Base-by-base conservation (phyloP, 2,113 vertebrate genomes). In the Brachirus orientalis region DNA sequence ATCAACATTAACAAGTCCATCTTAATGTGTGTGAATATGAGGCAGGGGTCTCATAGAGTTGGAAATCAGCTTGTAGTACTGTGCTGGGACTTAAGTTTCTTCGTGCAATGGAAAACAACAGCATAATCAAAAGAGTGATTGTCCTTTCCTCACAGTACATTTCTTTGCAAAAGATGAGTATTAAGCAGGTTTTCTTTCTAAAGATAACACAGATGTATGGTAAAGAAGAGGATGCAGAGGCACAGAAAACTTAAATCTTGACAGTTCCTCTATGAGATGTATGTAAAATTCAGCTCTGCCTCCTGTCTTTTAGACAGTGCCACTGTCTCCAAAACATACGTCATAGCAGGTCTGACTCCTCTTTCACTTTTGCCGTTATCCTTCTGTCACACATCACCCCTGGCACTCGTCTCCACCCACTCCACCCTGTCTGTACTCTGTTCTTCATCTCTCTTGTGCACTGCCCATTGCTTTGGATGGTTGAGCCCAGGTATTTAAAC, bases 141-240 rank as follows among this genome's bases (percentile, higher is more conserved):
- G 28, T 61, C 69, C 68, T 82, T 54, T 47, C 66, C 72, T 60
- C 13, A 48, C 63, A 72, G 54, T 4, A 0, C 46, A 38, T 40
- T 41, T 3, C 69, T 55, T 77, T 77, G 72, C 85, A 89, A 52
- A 47, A 67, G 59, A 76, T 71, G 56, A 77, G 67, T 77, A 82
- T 67, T 75, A 74, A 72, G 56, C 47, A 73, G 63, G 50, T 45
- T 61, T 53, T 33, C 46, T 35, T 20, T 8, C 40, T 68, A 37
- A 51, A 36, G 47, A 70, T 46, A 75, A 70, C 72, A 52, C 52
- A 75, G 52, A 79, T 65, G 47, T 64, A 67, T 52, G 37, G 50
- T 47, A 53, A 4, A 11, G n/a, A 54, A 54, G 28, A 52, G 22
- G 22, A 58, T 10, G 40, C 36, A 46, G 38, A 61, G 59, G 55